Base-by-base conservation (phyloP, 1,140 invertebrate species). In the Mesaphorura yosii region DNA sequence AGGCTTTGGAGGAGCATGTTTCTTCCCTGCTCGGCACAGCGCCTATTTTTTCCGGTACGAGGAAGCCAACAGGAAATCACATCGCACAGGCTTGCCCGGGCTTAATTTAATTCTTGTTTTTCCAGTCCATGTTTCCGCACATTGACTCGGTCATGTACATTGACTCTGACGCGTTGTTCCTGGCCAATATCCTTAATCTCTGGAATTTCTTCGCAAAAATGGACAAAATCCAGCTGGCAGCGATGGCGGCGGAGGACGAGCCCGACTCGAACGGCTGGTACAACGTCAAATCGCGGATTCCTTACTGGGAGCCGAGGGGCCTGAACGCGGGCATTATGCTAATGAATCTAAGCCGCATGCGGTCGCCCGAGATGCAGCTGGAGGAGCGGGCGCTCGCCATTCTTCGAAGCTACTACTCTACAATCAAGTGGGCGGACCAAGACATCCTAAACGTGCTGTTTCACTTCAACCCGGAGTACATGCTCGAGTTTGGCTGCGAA, bases 201-300 rank as follows among this genome's bases (percentile, higher is more conserved):
- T 96, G 91, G 90, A 66, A 74, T 26, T 75, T 82, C 68, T 95
- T 96, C 68, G 69, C 72, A 27, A 72, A 76, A 49, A 93, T 97
- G 76, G 93, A 94, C 71, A 73, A 74, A 3, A 80, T 77, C 37
- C 91, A 96, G 65, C 78, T 95, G 64, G 88, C 88, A 41, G 90
- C 84, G 1, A 69, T 95, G 54, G 78, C 86, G 22, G 80, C 86
- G 2, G 92, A 96, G 70, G 83, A 90, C 70, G 90, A 95, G 68
- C 88, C 92, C 69, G 78, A 80, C 14, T 84, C 86, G 65, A 82
- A 87, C 37, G 90, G 88, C 1, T 97, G 92, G 92, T 97, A 97
- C 68, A 92, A 92, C 63, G 72, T 90, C 58, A 94, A 95, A 75
- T 91, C 91, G 0, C 82, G 84, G 59, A 90, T 95, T 76, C 92